Conservation (phyloP, 2,888 invertebrate species). For the Saturnia japonica region DNA sequence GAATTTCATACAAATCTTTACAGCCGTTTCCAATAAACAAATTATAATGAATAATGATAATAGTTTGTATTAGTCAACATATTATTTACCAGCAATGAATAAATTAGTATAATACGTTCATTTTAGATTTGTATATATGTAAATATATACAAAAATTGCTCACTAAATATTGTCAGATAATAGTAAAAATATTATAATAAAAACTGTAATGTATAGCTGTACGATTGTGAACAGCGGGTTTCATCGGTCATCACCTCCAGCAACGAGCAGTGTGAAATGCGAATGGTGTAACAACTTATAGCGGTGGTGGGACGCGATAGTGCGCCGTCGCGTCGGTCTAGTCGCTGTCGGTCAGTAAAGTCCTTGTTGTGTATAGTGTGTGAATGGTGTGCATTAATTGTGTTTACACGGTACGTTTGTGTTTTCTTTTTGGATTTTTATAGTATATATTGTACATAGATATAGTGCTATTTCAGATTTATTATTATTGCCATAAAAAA, state of each 20-base stretch:
- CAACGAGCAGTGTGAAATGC: slow-evolving; percentile 1
- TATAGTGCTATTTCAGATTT: neutral
- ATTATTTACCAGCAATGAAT: no score
- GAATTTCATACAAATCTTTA: no score
- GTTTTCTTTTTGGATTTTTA: neutral
- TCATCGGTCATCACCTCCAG: slow-evolving; percentile 10
- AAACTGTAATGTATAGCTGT: neutral
- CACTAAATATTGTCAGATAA: neutral
- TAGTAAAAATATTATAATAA: neutral
- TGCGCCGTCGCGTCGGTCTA: neutral
- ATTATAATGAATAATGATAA: no score
- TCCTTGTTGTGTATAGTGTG: slow-evolving; percentile 4
- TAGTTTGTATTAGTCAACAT: no score
- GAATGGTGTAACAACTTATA: slow-evolving; percentile 13
- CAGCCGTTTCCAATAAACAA: no score
- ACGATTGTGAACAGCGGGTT: neutral
- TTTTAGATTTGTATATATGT: no score
- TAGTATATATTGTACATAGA: no score
- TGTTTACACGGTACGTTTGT: slow-evolving; percentile 3
- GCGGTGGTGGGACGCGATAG: slow-evolving; percentile 13
- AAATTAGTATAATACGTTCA: no score
- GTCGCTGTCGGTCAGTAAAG: neutral
- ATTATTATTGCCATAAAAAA: no score
- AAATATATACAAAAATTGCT: no score
- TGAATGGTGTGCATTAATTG: slow-evolving; percentile 11